Base-by-base conservation (phyloP, 2,797 vertebrate genomes). In the Sarcophilus harrisii region DNA sequence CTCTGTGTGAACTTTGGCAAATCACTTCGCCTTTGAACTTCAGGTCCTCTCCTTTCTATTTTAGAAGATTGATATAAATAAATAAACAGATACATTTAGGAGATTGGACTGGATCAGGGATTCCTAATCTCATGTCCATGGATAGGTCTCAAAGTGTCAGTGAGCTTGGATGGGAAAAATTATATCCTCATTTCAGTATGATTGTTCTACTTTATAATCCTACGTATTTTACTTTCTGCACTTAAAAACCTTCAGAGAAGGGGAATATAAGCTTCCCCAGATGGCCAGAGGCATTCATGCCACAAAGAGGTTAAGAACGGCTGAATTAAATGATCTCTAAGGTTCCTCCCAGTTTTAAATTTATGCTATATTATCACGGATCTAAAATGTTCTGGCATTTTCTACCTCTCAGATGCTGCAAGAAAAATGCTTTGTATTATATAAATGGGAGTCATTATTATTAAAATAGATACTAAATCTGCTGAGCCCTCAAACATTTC, bases 381-480 rank as follows among this genome's bases (percentile, higher is more conserved):
- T 87, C 73, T 87, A 45, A 87, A 87, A 87, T 11, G 9, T 87
- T 87, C 73, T 87, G 73, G 73, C 73, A 49, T 87, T 87, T 87
- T 45, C 73, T 87, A 87, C 73, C 38, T 45, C 73, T 87, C 73
- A 87, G 73, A 45, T 87, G 10, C 73, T 87, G 73, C 45, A 38
- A 87, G 73, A 87, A 87, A 87, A 87, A 87, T 87, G 73, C 73
- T 87, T 87, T 87, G 38, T 87, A n/a, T 87, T 87, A 87, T 49
- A 87, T 87, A 49, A 87, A 87, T 87, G 73, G 38, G 38, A 87
- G 13, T 87, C 73, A 87, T 87, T 87, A 87, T 49, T 87, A 87
- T 87, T 87, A 49, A 87, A 87, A 87, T 49, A 87, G 73, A 87
- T 49, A 45, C 73, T 87, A 87, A 87, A 87, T 87, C 73, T 87